phyloP scores from a whole-genome alignment of 2,888 invertebrate genomes.

The Lasioglossum villosulum region DNA sequence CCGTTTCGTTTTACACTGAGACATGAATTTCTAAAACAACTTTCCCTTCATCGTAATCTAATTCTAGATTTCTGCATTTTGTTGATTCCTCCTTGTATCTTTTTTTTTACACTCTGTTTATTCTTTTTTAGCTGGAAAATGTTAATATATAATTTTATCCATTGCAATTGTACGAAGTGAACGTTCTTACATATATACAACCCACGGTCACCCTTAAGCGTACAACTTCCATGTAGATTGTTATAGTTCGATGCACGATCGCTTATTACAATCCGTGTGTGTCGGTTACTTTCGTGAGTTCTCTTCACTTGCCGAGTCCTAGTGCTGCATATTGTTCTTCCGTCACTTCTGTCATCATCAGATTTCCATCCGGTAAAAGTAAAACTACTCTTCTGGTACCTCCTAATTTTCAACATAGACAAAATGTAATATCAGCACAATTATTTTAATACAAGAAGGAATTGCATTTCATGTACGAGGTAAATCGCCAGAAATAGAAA shows the following conservation, averaged over 20 bases:
- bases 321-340: conserved; percentile 93
- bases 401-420: conserved; percentile 85
- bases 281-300: conserved; percentile 36
- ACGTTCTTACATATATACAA: conserved; percentile 83
- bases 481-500: neutral
- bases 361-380: conserved; percentile 93
- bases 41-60: conserved; percentile 66
- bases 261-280: conserved; percentile 48
- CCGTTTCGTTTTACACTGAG: conserved; percentile 77
- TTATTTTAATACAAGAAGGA: neutral
- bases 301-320: conserved; percentile 86
- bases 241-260: conserved; percentile 69
- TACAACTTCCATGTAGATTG: conserved; percentile 69
- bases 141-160: conserved; percentile 56
- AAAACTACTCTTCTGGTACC: conserved; percentile 93
- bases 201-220: conserved; percentile 75
- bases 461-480: neutral
- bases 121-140: conserved; percentile 63
- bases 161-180: conserved; percentile 73
- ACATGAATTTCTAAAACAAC: conserved; percentile 77
- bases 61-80: conserved; percentile 61
- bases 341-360: conserved; percentile 95
- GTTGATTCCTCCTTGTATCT: conserved; percentile 52
- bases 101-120: conserved; percentile 40
- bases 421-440: neutral